Percentiles rank a stretch among this genome's conserved stretches.
Conservation (phyloP, 2,113 vertebrate species). For the Nibea albiflora region DNA sequence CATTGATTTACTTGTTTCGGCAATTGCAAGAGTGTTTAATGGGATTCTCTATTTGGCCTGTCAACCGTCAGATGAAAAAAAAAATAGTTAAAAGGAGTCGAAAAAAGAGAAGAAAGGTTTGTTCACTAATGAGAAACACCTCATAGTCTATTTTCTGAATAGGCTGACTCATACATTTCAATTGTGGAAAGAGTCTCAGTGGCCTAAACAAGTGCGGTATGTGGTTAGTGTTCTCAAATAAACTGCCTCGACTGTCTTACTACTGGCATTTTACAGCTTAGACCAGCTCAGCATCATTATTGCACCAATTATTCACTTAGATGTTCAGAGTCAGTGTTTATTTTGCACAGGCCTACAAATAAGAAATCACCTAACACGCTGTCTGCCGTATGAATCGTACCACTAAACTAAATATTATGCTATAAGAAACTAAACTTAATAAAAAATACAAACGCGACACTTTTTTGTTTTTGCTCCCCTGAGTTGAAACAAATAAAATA, state of each 20-base stretch:
- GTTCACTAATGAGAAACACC: slow-evolving; percentile 25
- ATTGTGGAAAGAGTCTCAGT: slow-evolving; percentile 1
- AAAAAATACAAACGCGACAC: too few relatives aligned
- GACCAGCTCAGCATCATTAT: slow-evolving; percentile 19
- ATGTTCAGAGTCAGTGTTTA: slow-evolving; percentile 9
- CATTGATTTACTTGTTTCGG: slow-evolving; percentile 26
- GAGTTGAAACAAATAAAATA: too few relatives aligned
- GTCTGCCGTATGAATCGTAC: neutral
- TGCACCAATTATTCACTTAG: slow-evolving; percentile 23
- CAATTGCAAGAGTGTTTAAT: slow-evolving; percentile 9
- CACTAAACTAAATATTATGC: neutral
- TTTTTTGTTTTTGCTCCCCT: too few relatives aligned
- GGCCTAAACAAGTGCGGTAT: slow-evolving; percentile 1
- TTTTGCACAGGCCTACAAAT: neutral
- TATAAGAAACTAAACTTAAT: neutral
- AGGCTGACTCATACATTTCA: slow-evolving; percentile 26
- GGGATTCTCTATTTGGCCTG: slow-evolving; percentile 11
- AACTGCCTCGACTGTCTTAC: slow-evolving; percentile 17
- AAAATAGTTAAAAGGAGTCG: neutral
- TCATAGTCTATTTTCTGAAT: slow-evolving; percentile 19
- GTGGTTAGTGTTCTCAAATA: slow-evolving; percentile 20
- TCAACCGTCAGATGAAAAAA: slow-evolving; percentile 3
- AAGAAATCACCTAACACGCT: neutral
- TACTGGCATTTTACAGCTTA: slow-evolving; percentile 11
- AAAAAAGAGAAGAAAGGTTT: neutral